Base-by-base conservation (phyloP, 2,113 vertebrate species). In the Corythornis cristatus region DNA sequence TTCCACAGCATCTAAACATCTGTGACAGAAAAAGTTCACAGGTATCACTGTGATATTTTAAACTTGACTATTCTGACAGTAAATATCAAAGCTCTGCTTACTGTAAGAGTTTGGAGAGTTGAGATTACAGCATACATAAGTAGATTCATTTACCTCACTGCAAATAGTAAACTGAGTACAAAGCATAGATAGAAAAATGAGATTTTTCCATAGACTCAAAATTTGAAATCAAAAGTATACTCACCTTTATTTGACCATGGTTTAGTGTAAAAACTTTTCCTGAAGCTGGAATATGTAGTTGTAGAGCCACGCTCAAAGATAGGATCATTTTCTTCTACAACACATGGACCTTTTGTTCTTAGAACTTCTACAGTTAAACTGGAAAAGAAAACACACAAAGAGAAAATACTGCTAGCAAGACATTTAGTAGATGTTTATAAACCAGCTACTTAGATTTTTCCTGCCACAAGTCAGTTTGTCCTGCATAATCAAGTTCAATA, bases 271-370 rank as follows among this genome's bases (percentile, higher is more conserved):
- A 95, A 98, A 61, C 96, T 98, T 94, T 98, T 99, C 91, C 99
- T 98, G 95, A 99, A 99, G 96, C 99, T 99, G 28, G 99, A 99
- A 95, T 99, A 99, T 1, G 99, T 99, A 64, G 99, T 99, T 76
- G 99, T 99, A 91, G 99, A 99, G 57, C 99, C 99, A 53, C 99
- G 98, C 73, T 99, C 99, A 98, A 99, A 99, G 90, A 99, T 99
- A 48, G 99, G 99, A 90, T 99, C 99, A 93, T 98, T 98, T 88
- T 98, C 98, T 72, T 99, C 98, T 50, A 98, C 98, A n/a, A 98
- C 98, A 94, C 98, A 99, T 1, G 99, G 98, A 5, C 98, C 99
- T 96, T 99, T 99, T 60, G 97, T 97, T 91, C 99, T 98, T 80
- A 97, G 96, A 93, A 99, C 99, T 96, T 99, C 99, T 79, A 99